These are phyloP conservation scores for Uropetala carovei DNA, from an alignment of 2,888 invertebrate species.

Conservation along the genomic window DNA sequence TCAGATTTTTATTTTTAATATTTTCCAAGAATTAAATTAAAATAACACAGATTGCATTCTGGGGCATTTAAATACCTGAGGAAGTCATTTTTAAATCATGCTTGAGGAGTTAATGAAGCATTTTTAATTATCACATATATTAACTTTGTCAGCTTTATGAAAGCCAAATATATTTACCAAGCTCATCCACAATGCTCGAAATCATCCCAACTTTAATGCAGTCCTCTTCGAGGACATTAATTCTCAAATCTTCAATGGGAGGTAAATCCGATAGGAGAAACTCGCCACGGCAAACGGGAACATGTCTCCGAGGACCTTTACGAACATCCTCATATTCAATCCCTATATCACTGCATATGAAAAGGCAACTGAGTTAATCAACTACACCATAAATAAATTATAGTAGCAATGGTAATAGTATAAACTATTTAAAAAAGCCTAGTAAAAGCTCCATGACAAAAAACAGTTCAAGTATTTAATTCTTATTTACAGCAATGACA, in stretches of 20 bases:
- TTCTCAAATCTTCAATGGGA: conserved; percentile 87
- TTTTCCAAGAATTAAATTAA: too few relatives aligned
- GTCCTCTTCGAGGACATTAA: conserved; percentile 86
- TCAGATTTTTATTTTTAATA: too few relatives aligned
- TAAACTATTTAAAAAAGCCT: too few relatives aligned
- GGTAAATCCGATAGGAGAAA: conserved; percentile 84
- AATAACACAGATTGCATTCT: too few relatives aligned
- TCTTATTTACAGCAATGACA: too few relatives aligned
- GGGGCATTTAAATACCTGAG: too few relatives aligned
- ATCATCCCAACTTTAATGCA: conserved; percentile 86
- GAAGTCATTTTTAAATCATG: too few relatives aligned
- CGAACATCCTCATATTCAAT: not conserved
- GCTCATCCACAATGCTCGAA: conserved; percentile 83
- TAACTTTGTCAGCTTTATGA: too few relatives aligned
- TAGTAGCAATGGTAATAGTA: too few relatives aligned
- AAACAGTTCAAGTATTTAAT: too few relatives aligned
- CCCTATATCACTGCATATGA: not conserved
- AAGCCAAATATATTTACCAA: conserved; percentile 76
- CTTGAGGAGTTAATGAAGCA: not conserved
- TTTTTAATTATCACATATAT: not conserved
- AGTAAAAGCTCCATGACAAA: too few relatives aligned
- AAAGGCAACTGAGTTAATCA: not conserved
- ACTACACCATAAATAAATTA: too few relatives aligned
- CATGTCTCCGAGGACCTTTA: not conserved
- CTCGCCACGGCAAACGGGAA: conserved; percentile 76